Conservation (phyloP, 2,797 vertebrate species). For the Eulemur albifrons region DNA sequence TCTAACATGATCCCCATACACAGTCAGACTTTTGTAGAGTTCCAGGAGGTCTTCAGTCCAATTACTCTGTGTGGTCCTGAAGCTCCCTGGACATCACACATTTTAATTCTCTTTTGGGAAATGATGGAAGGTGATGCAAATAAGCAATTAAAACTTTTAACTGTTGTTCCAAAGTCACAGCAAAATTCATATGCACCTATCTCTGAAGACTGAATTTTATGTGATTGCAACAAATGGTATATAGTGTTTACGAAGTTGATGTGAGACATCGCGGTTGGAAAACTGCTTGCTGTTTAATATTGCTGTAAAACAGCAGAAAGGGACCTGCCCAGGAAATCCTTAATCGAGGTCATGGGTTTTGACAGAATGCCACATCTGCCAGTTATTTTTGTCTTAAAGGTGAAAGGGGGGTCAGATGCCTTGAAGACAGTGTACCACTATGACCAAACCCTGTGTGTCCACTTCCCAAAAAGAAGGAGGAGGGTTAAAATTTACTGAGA, state of each 20-base stretch:
- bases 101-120: not conserved
- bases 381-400: not conserved
- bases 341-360: not conserved
- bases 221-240: not conserved
- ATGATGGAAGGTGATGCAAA: not conserved
- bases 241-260: not conserved
- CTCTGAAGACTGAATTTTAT: not conserved
- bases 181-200: not conserved
- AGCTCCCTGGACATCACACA: not conserved
- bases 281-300: slow-evolving; percentile 6
- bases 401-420: not conserved
- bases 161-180: not conserved
- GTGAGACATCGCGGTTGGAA: not conserved
- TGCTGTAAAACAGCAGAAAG: not conserved
- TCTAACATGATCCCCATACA: not conserved
- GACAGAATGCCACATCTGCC: not conserved
- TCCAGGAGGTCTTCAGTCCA: not conserved
- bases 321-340: not conserved
- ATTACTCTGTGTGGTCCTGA: not conserved
- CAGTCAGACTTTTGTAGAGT: not conserved
- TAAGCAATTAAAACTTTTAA: not conserved
- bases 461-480: not conserved
- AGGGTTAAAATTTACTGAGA: not conserved
- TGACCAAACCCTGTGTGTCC: not conserved
- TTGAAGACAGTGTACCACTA: not conserved